Evolutionary conservation across 2,113 vertebrate genomes (phyloP).

Genomic region (Tringa solitaria): DNA sequence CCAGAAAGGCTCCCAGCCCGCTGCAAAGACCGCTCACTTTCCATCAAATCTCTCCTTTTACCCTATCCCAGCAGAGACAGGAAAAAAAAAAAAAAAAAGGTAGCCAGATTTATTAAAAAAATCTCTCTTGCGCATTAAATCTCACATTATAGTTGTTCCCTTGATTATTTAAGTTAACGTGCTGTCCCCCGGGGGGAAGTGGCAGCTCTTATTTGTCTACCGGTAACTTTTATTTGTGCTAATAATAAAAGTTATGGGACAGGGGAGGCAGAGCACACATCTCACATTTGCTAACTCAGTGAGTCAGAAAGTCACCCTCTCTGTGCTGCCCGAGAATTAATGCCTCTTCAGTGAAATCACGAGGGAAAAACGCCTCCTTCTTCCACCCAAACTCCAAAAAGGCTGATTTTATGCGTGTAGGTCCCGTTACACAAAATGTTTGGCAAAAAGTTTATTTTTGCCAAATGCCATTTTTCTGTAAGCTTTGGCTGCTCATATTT

Average conservation of each 20-base stretch:
- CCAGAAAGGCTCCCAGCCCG: not conserved
- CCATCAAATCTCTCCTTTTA: not conserved
- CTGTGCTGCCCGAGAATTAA: not conserved
- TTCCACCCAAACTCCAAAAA: not conserved
- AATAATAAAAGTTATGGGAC: slow-evolving; percentile 20
- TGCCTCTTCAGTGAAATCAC: not conserved
- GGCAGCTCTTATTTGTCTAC: slow-evolving; percentile 55
- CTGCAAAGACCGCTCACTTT: not conserved
- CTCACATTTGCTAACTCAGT: not conserved
- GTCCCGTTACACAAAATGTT: not conserved
- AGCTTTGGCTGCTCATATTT: not conserved
- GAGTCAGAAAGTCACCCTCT: not conserved
- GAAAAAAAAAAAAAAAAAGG: not conserved
- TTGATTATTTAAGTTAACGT: not conserved
- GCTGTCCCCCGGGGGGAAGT: slow-evolving; percentile 3
- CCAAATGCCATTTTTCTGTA: not conserved
- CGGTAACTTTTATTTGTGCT: slow-evolving; percentile 34
- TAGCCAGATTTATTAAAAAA: not conserved
- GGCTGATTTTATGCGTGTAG: fast-evolving
- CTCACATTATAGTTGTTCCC: not conserved
- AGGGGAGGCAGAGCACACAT: not conserved
- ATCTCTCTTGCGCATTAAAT: not conserved
- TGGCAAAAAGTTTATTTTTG: not conserved
- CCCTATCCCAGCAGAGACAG: not conserved
- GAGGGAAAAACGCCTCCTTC: not conserved